These are phyloP conservation scores for Oligia strigilis DNA, from an alignment of 2,888 invertebrate species.

Conservation along the genomic window DNA sequence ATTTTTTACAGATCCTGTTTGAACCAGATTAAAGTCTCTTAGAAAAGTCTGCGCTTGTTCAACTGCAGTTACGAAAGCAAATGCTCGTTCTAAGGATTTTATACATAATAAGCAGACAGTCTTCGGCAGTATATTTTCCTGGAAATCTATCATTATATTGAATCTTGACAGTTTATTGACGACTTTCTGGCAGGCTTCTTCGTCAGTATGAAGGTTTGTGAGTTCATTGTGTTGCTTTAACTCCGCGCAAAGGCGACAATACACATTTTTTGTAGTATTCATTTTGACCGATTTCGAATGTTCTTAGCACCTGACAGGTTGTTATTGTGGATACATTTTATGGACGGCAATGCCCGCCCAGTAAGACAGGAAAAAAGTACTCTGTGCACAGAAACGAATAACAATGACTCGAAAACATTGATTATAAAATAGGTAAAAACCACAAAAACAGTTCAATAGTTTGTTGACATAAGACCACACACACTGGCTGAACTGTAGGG, in stretches of 20 bases:
- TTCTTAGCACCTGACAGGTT: neutral
- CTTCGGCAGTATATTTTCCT: slow-evolving; percentile 71
- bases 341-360: neutral
- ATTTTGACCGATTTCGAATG: slow-evolving; percentile 53
- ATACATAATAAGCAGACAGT: slow-evolving; percentile 80
- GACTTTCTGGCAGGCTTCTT: slow-evolving; percentile 66
- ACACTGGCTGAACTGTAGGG: no score
- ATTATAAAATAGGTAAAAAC: neutral
- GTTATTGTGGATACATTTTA: neutral
- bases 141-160: slow-evolving; percentile 72
- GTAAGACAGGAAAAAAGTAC: neutral
- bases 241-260: slow-evolving; percentile 79
- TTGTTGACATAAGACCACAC: no score
- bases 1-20: slow-evolving; percentile 69
- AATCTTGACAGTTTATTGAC: slow-evolving; percentile 73
- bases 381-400: neutral
- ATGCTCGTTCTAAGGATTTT: slow-evolving; percentile 73
- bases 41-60: slow-evolving; percentile 77
- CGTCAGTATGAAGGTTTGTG: slow-evolving; percentile 69
- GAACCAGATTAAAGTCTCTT: slow-evolving; percentile 61
- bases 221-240: slow-evolving; percentile 72
- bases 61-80: slow-evolving; percentile 75
- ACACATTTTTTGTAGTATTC: slow-evolving; percentile 64
- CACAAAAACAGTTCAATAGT: no score
- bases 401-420: neutral